Evolutionary conservation across 2,888 invertebrate species (phyloP), one percentile per base, ranked within the genome.

Genomic region (Cephus runcator): DNA sequence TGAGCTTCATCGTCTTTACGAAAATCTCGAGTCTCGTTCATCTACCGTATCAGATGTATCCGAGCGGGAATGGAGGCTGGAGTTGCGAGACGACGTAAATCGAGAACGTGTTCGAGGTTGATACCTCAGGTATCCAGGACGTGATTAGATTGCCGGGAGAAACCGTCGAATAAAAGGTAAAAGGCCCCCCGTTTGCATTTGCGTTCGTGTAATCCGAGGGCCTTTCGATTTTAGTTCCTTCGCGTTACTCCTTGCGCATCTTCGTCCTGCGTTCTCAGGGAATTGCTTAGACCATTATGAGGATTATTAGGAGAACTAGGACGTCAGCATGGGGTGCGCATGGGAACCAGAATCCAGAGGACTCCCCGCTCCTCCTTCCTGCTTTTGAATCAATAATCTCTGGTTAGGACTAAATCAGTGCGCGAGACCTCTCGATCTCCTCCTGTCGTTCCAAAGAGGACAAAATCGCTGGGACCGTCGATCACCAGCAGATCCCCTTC

Each of bases 51-150:
- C 77, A 75, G 68, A 76, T 76, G 77, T 73, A 73, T 77, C 79
- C 79, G 78, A 79, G 79, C 80, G 80, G 79, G 75, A 83, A 83
- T 81, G 83, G 82, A 79, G 81, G 80, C 75, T 83, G 83, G 84
- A 84, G 81, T 76, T 84, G 84, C 79, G 85, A 85, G 75, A 85
- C 85, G 79, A 85, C 85, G 76, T 88, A 84, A 86, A 84, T 82
- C 69, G 34, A 34, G 71, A 31, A 31, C 71, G 71, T 56, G 56
- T 56, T 56, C 56, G 56, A 56, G 56, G 56, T 23, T 56, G 56
- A 56, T 56, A 56, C 23, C 9, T 23, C 56, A 2, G 56, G 56
- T 56, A 23, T 56, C 23, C 56, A 23, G 56, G 23, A 56, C 23
- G 56, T 56, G 56, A 56, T 56, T 56, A 23, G 56, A 56, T 56